Evolutionary conservation across 2,113 vertebrate species (phyloP).

Genomic region (Theristicus caerulescens): DNA sequence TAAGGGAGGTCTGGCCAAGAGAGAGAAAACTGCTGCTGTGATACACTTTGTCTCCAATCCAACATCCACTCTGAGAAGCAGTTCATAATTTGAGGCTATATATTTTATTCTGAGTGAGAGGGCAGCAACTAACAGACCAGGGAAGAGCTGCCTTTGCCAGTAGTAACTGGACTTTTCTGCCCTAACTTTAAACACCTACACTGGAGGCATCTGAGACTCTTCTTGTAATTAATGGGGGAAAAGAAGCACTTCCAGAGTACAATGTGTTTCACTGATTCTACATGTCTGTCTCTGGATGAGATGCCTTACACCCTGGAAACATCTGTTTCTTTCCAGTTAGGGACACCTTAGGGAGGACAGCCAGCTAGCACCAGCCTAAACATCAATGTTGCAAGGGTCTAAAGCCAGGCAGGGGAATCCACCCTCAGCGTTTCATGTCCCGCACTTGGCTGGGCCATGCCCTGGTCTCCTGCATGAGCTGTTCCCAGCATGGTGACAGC

Average conservation of each 20-base stretch:
- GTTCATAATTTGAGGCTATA: neutral
- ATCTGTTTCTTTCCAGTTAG: neutral
- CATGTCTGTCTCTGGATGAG: neutral
- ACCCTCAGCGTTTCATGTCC: neutral
- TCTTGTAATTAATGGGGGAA: neutral
- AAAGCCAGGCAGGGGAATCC: neutral
- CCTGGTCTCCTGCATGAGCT: neutral
- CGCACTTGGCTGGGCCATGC: neutral
- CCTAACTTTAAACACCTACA: neutral
- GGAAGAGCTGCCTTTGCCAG: neutral
- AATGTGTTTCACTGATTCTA: neutral
- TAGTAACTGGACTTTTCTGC: neutral
- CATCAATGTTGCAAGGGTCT: neutral
- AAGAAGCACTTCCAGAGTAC: neutral
- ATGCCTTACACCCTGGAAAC: neutral
- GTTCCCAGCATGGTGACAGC: neutral
- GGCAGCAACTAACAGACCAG: neutral
- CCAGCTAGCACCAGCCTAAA: neutral
- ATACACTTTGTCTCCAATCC: neutral
- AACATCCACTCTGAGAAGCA: neutral
- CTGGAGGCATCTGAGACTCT: neutral
- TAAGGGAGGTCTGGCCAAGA: neutral
- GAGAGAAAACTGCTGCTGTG: neutral
- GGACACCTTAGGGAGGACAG: neutral
- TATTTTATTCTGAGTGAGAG: neutral